Evolutionary conservation across 2,888 invertebrate species (phyloP).

Genomic region (Sepioteuthis lessoniana): DNA sequence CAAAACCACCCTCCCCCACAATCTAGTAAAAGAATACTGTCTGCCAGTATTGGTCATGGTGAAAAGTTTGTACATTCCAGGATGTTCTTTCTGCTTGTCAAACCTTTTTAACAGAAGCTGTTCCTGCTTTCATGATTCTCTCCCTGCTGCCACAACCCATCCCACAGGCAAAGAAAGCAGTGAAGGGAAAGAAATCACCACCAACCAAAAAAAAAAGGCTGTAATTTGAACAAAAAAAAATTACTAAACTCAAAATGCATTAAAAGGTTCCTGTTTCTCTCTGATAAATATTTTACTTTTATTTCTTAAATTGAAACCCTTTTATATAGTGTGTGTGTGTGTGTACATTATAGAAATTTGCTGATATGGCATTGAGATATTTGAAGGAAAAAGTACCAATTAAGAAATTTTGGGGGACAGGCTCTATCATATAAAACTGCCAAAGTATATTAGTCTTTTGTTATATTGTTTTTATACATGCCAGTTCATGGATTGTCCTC

Average conservation of each 20-base stretch:
- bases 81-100: conserved; percentile 33
- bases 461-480: no score
- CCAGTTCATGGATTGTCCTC: no score
- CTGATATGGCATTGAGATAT: no score
- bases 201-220: no score
- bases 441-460: no score
- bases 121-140: neutral
- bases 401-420: no score
- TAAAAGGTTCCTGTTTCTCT: neutral
- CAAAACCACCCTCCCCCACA: neutral
- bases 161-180: neutral
- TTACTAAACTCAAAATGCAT: neutral
- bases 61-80: neutral
- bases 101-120: neutral
- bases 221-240: no score
- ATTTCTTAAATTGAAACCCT: neutral
- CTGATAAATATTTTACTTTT: neutral
- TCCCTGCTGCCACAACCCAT: neutral
- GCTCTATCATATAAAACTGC: no score
- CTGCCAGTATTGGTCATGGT: neutral
- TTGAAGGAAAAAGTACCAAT: no score
- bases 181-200: no score
- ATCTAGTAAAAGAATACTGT: neutral
- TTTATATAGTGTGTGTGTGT: neutral
- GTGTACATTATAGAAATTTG: neutral